Percentiles rank a stretch among this genome's conserved stretches.
Conservation (phyloP, 2,113 vertebrate genomes). For the Oostethus manadensis region DNA sequence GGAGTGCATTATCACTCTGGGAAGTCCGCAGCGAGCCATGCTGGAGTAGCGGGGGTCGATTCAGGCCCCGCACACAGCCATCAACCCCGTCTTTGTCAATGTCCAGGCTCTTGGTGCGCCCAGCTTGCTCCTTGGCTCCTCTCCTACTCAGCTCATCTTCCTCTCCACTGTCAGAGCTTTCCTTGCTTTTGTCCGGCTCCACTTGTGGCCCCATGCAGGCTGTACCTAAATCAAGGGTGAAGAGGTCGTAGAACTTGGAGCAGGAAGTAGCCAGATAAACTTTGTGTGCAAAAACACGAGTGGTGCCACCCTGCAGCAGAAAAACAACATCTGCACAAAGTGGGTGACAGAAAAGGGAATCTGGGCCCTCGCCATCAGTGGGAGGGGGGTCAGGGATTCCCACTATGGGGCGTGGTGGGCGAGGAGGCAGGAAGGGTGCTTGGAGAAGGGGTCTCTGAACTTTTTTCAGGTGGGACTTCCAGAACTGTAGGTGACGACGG, state of each 20-base stretch:
- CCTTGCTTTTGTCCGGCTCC: constrained; percentile 54
- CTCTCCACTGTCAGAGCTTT: constrained; percentile 49
- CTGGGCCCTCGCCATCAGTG: constrained; percentile 65
- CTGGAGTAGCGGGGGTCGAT: constrained; percentile 62
- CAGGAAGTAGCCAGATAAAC: constrained; percentile 86
- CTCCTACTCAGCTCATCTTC: constrained; percentile 70
- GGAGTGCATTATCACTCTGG: constrained; percentile 73
- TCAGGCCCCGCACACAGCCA: constrained; percentile 47
- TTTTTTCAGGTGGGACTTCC: constrained; percentile 88
- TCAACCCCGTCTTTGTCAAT: constrained; percentile 68
- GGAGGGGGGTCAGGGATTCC: constrained; percentile 75
- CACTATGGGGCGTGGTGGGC: constrained; percentile 80
- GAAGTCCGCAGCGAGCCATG: constrained; percentile 70
- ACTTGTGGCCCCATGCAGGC: constrained; percentile 2
- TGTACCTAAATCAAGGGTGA: constrained; percentile 70
- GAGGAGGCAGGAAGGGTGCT: constrained; percentile 82
- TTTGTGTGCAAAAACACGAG: constrained; percentile 80
- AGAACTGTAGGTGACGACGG: constrained; percentile 87
- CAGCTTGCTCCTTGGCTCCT: constrained; percentile 71
- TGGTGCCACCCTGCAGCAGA: constrained; percentile 71
- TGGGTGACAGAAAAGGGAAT: constrained; percentile 77
- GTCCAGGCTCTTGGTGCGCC: constrained; percentile 75
- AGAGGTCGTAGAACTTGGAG: constrained; percentile 88
- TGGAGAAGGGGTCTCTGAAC: constrained; percentile 84
- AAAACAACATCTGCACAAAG: constrained; percentile 83